phyloP scores from a whole-genome alignment of 2,113 vertebrate genomes.

The Calidris pugnax region DNA sequence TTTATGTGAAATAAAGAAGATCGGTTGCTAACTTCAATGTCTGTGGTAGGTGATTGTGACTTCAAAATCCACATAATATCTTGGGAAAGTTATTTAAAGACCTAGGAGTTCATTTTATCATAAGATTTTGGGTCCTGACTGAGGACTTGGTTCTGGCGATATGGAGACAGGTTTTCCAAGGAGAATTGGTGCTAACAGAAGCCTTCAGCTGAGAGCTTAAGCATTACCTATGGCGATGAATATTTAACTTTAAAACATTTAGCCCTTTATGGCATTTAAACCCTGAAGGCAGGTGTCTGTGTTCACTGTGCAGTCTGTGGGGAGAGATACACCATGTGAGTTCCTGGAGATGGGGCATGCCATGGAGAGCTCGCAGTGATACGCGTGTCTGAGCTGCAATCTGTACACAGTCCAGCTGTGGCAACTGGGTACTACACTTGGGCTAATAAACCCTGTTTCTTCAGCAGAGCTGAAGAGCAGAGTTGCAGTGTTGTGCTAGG shows the following conservation, averaged over 20 bases:
- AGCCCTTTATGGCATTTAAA: background rate
- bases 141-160: background rate
- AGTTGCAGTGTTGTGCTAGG: background rate
- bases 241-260: background rate
- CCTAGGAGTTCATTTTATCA: background rate
- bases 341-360: background rate
- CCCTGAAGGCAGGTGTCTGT: background rate
- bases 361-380: accelerated
- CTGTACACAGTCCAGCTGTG: background rate
- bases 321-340: accelerated
- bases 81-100: background rate
- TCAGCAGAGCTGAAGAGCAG: background rate
- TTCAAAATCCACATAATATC: background rate
- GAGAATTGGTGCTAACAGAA: background rate
- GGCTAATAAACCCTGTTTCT: background rate
- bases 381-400: accelerated
- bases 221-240: accelerated
- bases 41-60: background rate
- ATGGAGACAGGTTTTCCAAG: background rate
- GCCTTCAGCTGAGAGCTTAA: background rate
- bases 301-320: background rate
- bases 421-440: background rate
- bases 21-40: background rate
- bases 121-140: background rate
- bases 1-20: background rate